phyloP scores from a whole-genome alignment of 2,888 invertebrate genomes.

The Arrhopalites spinosus region DNA sequence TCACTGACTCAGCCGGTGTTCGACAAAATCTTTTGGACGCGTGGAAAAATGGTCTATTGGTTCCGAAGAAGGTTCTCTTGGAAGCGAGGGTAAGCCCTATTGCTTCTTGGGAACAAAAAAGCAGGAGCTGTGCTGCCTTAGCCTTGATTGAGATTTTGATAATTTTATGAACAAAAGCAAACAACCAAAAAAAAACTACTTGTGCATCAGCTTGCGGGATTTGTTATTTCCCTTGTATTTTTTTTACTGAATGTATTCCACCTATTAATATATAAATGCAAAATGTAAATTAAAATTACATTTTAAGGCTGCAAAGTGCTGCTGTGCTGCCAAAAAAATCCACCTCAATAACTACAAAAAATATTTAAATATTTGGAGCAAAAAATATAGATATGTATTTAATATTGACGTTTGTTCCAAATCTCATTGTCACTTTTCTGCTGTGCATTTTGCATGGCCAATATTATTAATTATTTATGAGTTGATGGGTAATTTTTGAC shows the following conservation, averaged over 20 bases:
- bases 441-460: slow-evolving; percentile 19
- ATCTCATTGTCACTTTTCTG: slow-evolving; percentile 3
- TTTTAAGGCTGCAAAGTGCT: neutral
- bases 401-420: neutral
- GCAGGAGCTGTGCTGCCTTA: slow-evolving; percentile 33
- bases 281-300: neutral
- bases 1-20: slow-evolving; percentile 64
- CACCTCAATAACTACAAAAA: neutral
- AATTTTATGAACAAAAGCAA: neutral
- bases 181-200: neutral
- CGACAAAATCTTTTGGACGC: slow-evolving; percentile 79
- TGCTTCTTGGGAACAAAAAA: slow-evolving; percentile 31
- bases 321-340: slow-evolving; percentile 12
- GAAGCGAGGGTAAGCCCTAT: slow-evolving; percentile 83
- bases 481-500: neutral
- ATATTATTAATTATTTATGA: neutral
- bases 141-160: slow-evolving; percentile 22
- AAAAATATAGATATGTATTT: too few relatives aligned
- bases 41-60: slow-evolving; percentile 81
- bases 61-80: too few relatives aligned
- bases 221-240: slow-evolving; percentile 1
- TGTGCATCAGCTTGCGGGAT: slow-evolving; percentile 26
- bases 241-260: neutral
- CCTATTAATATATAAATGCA: neutral
- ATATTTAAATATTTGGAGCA: slow-evolving; percentile 3